These are phyloP conservation scores for Cuculus canorus DNA, from an alignment of 2,797 vertebrate species.

Conservation along the genomic window DNA sequence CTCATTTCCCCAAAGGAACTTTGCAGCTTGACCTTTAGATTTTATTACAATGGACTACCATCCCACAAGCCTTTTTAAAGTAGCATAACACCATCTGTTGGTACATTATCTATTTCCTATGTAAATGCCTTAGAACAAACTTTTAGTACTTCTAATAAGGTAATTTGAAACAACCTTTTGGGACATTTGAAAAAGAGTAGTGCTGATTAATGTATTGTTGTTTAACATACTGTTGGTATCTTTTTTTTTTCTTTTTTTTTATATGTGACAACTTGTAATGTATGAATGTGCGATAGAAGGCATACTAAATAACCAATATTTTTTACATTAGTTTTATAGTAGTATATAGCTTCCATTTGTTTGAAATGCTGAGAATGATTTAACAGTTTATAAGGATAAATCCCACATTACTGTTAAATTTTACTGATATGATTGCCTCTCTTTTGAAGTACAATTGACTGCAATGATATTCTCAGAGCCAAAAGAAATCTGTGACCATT, in stretches of 20 bases:
- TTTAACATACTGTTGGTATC: not conserved
- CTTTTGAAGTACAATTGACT: not conserved
- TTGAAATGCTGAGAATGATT: not conserved
- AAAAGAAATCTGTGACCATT: not conserved
- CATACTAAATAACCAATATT: not conserved
- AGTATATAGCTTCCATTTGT: not conserved
- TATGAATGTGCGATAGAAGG: not conserved
- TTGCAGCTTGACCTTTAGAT: slow-evolving; percentile 26
- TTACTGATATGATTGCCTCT: not conserved
- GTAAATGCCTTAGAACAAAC: not conserved
- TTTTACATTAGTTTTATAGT: not conserved
- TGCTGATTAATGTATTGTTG: not conserved
- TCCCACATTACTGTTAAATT: not conserved
- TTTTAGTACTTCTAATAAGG: not conserved
- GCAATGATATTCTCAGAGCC: not conserved
- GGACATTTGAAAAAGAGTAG: not conserved
- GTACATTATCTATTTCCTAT: not conserved
- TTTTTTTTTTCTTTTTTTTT: not conserved
- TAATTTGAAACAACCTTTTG: not conserved
- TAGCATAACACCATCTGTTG: slow-evolving; percentile 37
- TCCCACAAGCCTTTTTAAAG: slow-evolving; percentile 14
- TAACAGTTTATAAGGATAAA: not conserved
- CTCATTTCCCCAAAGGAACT: slow-evolving; percentile 6
- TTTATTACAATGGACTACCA: slow-evolving; percentile 2
- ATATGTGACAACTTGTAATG: not conserved